phyloP scores from a whole-genome alignment of 2,113 vertebrate genomes.

The Oryzias woworae region DNA sequence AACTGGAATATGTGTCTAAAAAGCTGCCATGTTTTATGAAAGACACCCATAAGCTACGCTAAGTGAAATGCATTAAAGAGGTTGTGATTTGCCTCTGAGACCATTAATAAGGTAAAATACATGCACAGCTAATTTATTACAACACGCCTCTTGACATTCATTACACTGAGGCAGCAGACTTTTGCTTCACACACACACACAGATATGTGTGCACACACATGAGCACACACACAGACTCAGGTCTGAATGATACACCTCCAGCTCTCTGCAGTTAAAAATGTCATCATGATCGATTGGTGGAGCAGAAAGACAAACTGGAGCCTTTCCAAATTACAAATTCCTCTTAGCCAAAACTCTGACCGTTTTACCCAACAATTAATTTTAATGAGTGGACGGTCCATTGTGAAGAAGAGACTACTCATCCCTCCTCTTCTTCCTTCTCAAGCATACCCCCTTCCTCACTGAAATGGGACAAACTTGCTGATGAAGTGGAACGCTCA shows the following conservation, averaged over 20 bases:
- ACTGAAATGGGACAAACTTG: constrained; percentile 47
- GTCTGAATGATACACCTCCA: constrained; percentile 55
- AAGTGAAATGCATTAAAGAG: constrained; percentile 77
- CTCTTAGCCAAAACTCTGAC: constrained; percentile 61
- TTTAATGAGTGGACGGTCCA: constrained; percentile 45
- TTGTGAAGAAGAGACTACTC: constrained; percentile 16
- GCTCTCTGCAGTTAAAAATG: constrained; percentile 60
- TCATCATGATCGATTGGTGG: constrained; percentile 61
- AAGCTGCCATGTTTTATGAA: constrained; percentile 75
- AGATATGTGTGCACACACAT: background rate
- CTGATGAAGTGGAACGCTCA: constrained; percentile 65
- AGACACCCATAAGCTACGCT: constrained; percentile 71
- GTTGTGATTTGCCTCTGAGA: constrained; percentile 69
- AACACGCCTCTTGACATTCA: constrained; percentile 64
- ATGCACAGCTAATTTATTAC: constrained; percentile 75
- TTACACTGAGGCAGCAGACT: constrained; percentile 61
- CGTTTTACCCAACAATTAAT: constrained; percentile 65
- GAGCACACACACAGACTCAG: constrained; percentile 7
- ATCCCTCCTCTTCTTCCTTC: background rate
- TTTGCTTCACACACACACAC: constrained; percentile 23
- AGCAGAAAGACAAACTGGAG: constrained; percentile 67
- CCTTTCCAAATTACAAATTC: constrained; percentile 69
- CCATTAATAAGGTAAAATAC: constrained; percentile 77
- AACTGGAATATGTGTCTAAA: constrained; percentile 57
- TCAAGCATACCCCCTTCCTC: constrained; percentile 26